Base-by-base conservation (phyloP, 2,888 invertebrate species). In the Leptopterna dolabrata region DNA sequence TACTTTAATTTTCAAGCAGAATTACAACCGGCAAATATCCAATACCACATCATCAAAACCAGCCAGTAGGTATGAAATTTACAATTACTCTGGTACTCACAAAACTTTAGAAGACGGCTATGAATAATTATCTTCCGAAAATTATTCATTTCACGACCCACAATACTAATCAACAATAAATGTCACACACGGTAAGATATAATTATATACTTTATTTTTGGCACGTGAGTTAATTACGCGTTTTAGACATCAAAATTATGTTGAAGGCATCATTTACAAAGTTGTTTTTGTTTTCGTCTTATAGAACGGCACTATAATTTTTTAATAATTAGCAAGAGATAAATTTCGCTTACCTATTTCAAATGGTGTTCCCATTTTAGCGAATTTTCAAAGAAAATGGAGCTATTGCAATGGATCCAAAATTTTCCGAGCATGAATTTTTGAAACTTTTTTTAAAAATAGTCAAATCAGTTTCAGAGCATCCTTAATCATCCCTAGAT, bases 321-420 rank as follows among this genome's bases (percentile, higher is more conserved):
- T 16, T 1, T 63, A 63, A 36, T 7, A 9, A 24, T 63, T 24
- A 63, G 24, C 24, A 9, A 63, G 7, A 63, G 24, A 63, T 63
- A 2, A 63, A 63, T n/a, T n/a, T n/a, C 63, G 11, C 63, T 63
- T 19, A 63, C n/a, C n/a, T n/a, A n/a, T n/a, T 63, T 63, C 19
- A 63, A 63, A 63, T 63, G 63, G 63, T 63, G 63, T 63, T 63
- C 24, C 63, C 63, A 63, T 63, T 63, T 63, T n/a, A n/a, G n/a
- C n/a, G n/a, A n/a, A n/a, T n/a, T n/a, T n/a, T n/a, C n/a, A n/a
- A n/a, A n/a, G n/a, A n/a, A n/a, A n/a, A n/a, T n/a, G n/a, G n/a
- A n/a, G n/a, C n/a, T n/a, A n/a, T n/a, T n/a, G n/a, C n/a, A n/a
- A n/a, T n/a, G n/a, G n/a, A n/a, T n/a, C n/a, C n/a, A n/a, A n/a